A percentile compares a stretch with the other conserved stretches of the same genome.
These are phyloP conservation scores for Atractosteus spatula DNA, from an alignment of 2,113 vertebrate genomes.

Conservation along the genomic window DNA sequence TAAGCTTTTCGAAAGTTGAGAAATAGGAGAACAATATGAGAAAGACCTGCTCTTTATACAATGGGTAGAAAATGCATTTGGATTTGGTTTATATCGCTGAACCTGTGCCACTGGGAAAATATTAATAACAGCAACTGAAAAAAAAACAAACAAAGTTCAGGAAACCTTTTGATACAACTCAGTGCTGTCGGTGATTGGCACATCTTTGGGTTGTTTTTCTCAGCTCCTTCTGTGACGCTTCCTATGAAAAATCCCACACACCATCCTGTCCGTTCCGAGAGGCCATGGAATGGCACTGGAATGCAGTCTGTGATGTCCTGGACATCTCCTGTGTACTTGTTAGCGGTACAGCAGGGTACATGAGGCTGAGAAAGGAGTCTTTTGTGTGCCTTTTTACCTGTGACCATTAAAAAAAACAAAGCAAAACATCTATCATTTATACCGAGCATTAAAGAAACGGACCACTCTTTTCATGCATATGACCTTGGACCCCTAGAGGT, in stretches of 20 bases:
- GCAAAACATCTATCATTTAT: no score
- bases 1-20: no score
- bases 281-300: conserved; percentile 37
- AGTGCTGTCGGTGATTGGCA: not conserved
- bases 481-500: no score
- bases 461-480: no score
- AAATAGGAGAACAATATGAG: no score
- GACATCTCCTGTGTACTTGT: conserved; percentile 60
- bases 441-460: no score
- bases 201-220: not conserved
- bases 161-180: not conserved
- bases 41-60: no score
- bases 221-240: not conserved
- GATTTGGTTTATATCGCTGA: no score
- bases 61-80: no score
- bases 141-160: no score
- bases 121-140: no score
- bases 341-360: conserved; percentile 79
- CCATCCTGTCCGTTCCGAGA: conserved; percentile 41
- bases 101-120: no score
- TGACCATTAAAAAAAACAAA: not conserved
- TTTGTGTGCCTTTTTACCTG: conserved; percentile 87
- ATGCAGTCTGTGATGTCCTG: conserved; percentile 44
- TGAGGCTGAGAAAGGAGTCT: conserved; percentile 79
- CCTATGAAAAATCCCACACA: conserved; percentile 65